These are phyloP conservation scores for Keiferia lycopersicella DNA, from an alignment of 2,888 invertebrate genomes.

Conservation along the genomic window DNA sequence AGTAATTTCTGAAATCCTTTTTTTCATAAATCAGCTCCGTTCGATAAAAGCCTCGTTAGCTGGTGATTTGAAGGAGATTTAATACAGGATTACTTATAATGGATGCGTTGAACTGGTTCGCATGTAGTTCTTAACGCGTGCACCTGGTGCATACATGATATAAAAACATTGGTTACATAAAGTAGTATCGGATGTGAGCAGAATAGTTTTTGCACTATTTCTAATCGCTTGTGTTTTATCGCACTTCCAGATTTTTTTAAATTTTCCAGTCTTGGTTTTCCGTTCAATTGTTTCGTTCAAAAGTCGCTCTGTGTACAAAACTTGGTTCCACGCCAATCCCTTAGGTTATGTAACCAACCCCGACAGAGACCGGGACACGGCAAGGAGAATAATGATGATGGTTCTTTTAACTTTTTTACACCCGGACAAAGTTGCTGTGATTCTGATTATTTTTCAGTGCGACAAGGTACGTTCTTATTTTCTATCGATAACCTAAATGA, in stretches of 20 bases:
- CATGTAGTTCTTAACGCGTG: not conserved
- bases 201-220: not conserved
- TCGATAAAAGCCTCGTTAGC: not conserved
- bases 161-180: not conserved
- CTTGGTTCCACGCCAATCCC: too few species aligned
- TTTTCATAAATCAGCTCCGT: slow-evolving; percentile 14
- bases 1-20: slow-evolving; percentile 2
- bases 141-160: slow-evolving; percentile 1
- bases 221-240: not conserved
- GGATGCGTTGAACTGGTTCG: slow-evolving; percentile 6
- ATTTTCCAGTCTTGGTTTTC: too few species aligned
- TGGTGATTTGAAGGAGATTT: slow-evolving; percentile 1
- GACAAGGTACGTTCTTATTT: too few species aligned
- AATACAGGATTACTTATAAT: not conserved
- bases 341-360: too few species aligned
- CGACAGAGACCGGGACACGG: too few species aligned
- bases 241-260: too few species aligned
- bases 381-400: too few species aligned
- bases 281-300: too few species aligned
- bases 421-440: too few species aligned
- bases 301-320: too few species aligned
- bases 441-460: too few species aligned
- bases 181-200: not conserved
- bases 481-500: slow-evolving; percentile 12
- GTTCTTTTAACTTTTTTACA: too few species aligned